Evolutionary conservation across 2,113 vertebrate genomes (phyloP).

Genomic region (Camelus dromedarius): DNA sequence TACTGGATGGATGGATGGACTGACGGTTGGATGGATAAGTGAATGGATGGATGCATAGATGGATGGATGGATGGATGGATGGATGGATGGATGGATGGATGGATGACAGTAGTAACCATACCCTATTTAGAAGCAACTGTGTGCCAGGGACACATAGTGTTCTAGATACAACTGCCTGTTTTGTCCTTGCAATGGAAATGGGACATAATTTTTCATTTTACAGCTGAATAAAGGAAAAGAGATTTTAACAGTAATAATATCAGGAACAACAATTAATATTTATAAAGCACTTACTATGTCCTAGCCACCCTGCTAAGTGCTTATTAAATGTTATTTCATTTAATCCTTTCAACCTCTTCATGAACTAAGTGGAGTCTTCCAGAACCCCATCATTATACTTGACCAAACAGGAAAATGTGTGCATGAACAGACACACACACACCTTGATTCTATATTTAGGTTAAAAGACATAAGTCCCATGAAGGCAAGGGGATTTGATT

Average conservation of each 20-base stretch:
- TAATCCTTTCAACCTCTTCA: neutral
- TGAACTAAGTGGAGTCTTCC: neutral
- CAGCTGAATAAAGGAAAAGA: neutral
- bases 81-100: neutral
- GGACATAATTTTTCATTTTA: conserved; percentile 23
- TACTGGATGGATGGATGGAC: neutral
- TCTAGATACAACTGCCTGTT: neutral
- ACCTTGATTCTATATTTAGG: neutral
- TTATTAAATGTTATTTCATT: neutral
- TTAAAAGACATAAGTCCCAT: neutral
- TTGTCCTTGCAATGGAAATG: neutral
- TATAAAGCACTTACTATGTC: neutral
- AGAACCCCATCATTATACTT: neutral
- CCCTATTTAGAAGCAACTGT: neutral
- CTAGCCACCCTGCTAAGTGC: neutral
- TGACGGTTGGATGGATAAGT: neutral
- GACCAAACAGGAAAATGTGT: neutral
- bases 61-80: neutral
- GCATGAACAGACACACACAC: neutral
- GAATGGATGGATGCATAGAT: neutral
- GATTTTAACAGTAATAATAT: neutral
- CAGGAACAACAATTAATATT: neutral
- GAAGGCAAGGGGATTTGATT: neutral
- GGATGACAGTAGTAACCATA: neutral
- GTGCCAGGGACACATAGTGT: neutral